Evolutionary conservation across 2,888 invertebrate genomes (phyloP).

Genomic region (Stenchaetothrips biformis): DNA sequence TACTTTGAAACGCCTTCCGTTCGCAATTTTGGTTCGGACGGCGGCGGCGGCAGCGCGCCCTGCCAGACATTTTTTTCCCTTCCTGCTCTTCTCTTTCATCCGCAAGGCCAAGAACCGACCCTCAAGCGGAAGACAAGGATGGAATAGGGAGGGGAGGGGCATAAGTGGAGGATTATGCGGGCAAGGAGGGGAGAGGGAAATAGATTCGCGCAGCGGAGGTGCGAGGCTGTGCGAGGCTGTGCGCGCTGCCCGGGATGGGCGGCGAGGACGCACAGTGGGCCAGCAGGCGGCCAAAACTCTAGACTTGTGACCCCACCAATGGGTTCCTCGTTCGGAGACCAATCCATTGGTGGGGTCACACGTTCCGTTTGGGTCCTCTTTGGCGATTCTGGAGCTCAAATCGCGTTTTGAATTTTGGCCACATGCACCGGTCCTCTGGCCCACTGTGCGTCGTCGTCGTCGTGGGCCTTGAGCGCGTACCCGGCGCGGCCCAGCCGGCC

Average conservation of each 20-base stretch:
- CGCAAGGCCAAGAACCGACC: not conserved
- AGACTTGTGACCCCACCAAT: no score
- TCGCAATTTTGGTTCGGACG: not conserved
- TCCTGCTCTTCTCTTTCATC: not conserved
- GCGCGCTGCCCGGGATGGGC: not conserved
- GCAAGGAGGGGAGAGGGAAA: not conserved
- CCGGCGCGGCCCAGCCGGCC: not conserved
- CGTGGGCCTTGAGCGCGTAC: not conserved
- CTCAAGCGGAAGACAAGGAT: not conserved
- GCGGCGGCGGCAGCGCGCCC: not conserved
- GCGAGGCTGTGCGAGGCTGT: not conserved
- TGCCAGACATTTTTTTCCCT: not conserved
- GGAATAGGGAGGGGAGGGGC: conserved; percentile 1
- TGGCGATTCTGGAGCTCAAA: no score
- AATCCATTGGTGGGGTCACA: no score
- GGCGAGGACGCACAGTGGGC: not conserved
- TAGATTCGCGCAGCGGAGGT: not conserved
- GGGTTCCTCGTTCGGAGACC: no score
- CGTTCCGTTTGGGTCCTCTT: no score
- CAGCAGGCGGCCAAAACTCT: no score
- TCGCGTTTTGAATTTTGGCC: no score
- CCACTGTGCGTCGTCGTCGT: no score
- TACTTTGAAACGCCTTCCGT: not conserved
- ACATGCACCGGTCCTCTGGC: no score
- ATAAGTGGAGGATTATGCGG: conserved; percentile 18